These are phyloP conservation scores for Grus americana DNA, from an alignment of 2,113 vertebrate genomes.

Conservation along the genomic window DNA sequence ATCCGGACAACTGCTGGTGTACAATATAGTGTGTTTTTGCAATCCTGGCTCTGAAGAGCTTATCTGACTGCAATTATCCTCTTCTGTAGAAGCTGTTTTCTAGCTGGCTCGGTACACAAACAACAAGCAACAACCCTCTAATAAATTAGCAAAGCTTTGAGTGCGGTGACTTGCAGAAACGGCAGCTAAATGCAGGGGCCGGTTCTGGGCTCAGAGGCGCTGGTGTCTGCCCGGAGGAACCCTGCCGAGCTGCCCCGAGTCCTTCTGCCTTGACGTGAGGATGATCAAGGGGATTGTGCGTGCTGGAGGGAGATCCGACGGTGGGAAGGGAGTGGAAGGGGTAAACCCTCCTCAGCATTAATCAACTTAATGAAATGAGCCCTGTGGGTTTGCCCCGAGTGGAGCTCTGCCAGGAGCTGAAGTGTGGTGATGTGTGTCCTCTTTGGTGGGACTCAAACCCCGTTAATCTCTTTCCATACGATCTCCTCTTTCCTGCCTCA, in stretches of 20 bases:
- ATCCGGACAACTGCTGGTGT: neutral
- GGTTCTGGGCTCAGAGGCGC: neutral
- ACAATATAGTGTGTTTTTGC: neutral
- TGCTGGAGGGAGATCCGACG: neutral
- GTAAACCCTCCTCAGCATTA: neutral
- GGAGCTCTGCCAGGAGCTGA: neutral
- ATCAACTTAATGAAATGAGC: neutral
- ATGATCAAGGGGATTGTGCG: neutral
- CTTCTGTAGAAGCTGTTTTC: slow-evolving; percentile 57
- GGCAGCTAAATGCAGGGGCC: neutral
- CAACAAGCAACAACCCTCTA: slow-evolving; percentile 49
- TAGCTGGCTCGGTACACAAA: slow-evolving; percentile 52
- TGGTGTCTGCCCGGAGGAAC: neutral
- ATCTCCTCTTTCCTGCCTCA: neutral
- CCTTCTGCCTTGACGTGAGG: neutral
- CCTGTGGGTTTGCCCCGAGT: neutral
- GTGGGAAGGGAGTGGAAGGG: neutral
- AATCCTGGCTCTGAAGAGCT: slow-evolving; percentile 9
- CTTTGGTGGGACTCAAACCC: neutral
- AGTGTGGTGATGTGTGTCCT: neutral
- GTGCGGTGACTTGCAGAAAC: slow-evolving; percentile 56
- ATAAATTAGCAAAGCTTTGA: slow-evolving; percentile 54
- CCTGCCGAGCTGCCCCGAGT: neutral
- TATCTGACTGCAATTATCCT: slow-evolving; percentile 60
- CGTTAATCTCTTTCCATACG: neutral